Conservation (phyloP, 2,113 vertebrate species). For the Melanotaenia duboulayi region DNA sequence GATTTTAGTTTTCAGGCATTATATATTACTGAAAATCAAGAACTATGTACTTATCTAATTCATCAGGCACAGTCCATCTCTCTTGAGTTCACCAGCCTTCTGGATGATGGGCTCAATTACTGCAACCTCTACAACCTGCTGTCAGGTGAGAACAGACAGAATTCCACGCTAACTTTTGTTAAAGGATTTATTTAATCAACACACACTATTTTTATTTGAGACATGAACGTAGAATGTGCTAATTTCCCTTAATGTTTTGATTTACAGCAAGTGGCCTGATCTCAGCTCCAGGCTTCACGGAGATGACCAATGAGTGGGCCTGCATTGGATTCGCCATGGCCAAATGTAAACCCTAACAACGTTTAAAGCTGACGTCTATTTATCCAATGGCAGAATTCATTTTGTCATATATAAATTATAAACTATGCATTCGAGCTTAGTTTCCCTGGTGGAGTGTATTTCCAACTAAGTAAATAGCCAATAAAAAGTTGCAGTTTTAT, state of each 20-base stretch:
- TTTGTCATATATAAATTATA: not conserved
- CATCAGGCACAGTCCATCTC: slow-evolving; percentile 36
- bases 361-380: not conserved
- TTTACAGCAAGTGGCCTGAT: slow-evolving; percentile 49
- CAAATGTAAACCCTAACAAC: slow-evolving; percentile 26
- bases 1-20: no score
- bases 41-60: slow-evolving; percentile 2
- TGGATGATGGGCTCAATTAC: slow-evolving; percentile 53
- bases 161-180: not conserved
- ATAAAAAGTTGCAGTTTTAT: not conserved
- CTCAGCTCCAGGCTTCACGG: slow-evolving; percentile 43
- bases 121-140: slow-evolving; percentile 59
- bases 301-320: slow-evolving; percentile 62
- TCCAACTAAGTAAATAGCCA: not conserved
- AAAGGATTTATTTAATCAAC: not conserved
- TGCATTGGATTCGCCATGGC: slow-evolving; percentile 40
- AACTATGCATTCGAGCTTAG: not conserved
- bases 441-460: not conserved
- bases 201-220: not conserved
- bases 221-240: not conserved
- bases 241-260: not conserved
- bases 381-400: not conserved
- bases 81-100: slow-evolving; percentile 46
- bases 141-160: slow-evolving; percentile 30
- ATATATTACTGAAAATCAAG: no score